phyloP scores from a whole-genome alignment of 2,797 vertebrate genomes.

The Hydrocynus forskahlii region DNA sequence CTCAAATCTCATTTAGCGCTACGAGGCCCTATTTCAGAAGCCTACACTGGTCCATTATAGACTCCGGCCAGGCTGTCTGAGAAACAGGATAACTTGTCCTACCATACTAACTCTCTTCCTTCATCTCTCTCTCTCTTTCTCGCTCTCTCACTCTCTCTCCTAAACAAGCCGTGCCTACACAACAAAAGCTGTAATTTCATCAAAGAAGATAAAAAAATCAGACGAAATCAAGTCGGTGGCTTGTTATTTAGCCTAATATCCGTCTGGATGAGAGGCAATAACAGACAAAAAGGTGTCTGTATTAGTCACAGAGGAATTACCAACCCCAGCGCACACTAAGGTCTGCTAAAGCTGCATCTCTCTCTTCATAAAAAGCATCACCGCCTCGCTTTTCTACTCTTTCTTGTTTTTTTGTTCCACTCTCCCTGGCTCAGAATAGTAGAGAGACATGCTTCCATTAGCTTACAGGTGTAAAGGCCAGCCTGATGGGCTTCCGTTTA shows the following conservation, averaged over 20 bases:
- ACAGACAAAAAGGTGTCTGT: conserved; percentile 66
- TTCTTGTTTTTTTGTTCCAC: background rate
- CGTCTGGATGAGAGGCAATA: conserved; percentile 74
- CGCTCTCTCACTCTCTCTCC: conserved; percentile 36
- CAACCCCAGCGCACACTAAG: background rate
- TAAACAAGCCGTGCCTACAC: conserved; percentile 48
- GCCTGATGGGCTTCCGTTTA: background rate
- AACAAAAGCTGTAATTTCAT: conserved; percentile 72
- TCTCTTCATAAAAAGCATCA: background rate
- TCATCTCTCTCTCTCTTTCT: conserved; percentile 38
- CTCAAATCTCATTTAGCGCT: conserved; percentile 46
- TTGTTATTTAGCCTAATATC: conserved; percentile 77
- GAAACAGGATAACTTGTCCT: conserved; percentile 39
- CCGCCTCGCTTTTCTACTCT: conserved; percentile 5
- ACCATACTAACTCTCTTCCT: conserved; percentile 4
- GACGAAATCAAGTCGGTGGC: conserved; percentile 74
- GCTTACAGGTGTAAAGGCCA: conserved; percentile 16
- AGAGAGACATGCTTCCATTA: background rate
- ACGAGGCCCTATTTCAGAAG: conserved; percentile 24
- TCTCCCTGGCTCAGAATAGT: background rate
- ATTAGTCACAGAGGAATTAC: conserved; percentile 67
- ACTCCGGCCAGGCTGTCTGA: conserved; percentile 9
- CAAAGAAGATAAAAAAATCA: conserved; percentile 76
- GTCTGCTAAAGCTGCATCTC: background rate
- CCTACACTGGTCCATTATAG: conserved; percentile 41